phyloP scores from a whole-genome alignment of 2,113 vertebrate genomes.

The Myiopsitta monachus region DNA sequence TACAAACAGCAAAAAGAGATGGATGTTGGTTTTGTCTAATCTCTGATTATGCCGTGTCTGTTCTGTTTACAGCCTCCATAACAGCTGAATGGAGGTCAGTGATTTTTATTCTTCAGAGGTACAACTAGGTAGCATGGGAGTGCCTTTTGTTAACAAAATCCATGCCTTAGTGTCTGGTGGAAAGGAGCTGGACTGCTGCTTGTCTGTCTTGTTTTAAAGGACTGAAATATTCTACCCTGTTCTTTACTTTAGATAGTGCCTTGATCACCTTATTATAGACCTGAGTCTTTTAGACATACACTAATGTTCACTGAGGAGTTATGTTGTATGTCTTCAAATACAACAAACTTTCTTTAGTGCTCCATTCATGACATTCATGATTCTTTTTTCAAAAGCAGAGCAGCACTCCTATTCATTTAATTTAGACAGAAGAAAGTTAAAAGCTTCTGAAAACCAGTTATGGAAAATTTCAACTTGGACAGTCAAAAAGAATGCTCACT shows the following conservation, averaged over 20 bases:
- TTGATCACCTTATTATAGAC: background rate
- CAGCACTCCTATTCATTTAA: background rate
- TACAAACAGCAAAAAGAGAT: background rate
- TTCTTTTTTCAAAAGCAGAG: background rate
- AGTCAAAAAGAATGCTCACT: background rate
- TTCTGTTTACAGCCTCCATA: background rate
- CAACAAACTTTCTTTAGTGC: background rate
- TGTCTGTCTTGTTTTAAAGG: background rate
- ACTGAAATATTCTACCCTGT: background rate
- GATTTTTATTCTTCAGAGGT: background rate
- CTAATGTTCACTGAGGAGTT: background rate
- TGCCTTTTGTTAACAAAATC: background rate
- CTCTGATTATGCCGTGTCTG: background rate
- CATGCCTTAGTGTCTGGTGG: background rate
- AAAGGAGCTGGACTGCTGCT: background rate
- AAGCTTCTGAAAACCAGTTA: background rate
- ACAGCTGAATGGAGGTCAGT: background rate
- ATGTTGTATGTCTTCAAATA: background rate
- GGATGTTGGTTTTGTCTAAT: background rate
- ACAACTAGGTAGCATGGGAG: background rate
- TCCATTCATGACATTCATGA: background rate
- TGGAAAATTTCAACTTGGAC: background rate
- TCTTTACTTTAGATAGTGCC: background rate
- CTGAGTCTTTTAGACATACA: background rate
- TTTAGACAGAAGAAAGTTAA: background rate